Base-by-base conservation (phyloP, 1,140 invertebrate genomes). In the Euura saliciscinereae region DNA sequence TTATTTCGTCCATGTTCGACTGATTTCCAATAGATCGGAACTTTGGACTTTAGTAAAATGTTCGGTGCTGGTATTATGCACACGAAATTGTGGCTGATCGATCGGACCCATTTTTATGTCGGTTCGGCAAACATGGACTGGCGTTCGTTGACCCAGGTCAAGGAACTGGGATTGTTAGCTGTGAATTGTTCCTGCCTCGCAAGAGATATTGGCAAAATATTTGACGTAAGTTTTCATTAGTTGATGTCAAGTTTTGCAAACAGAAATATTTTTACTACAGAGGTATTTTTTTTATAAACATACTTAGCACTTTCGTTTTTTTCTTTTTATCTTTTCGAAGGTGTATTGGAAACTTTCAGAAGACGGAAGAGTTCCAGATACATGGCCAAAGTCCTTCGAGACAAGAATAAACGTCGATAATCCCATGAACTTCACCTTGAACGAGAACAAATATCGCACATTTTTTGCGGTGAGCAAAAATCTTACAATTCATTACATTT, bases 141-240 rank as follows among this genome's bases (percentile, higher is more conserved):
- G 98, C 89, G 97, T 79, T 94, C 98, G 0, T 88, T 99, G 0
- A 97, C 97, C 3, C 97, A 99, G 89, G 96, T 99, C 6, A 99
- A 99, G 88, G 98, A 99, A 86, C 83, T 99, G 74, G 98, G 98
- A 6, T 88, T 97, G 8, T 81, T 94, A 0, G 91, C 93, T 0
- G 90, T 90, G 70, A 94, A 98, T 80, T 99, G 98, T 86, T 91
- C 92, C 6, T 94, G 92, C 81, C 84, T 99, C 7, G 95, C 94
- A 2, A 84, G 87, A n/a, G 98, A 99, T 87, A 87, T 98, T 43
- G 90, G 86, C 0, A 99, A 99, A 87, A 95, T 99, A 66, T 99
- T 99, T 87, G 91, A 96, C 75, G 93, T 92, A 85, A 89, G 82
- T 82, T 42, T 45, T 77, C 6, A 66, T 28, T 28, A 28, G 28